phyloP scores from a whole-genome alignment of 1,140 invertebrate species.

The Brachystomella parvula region DNA sequence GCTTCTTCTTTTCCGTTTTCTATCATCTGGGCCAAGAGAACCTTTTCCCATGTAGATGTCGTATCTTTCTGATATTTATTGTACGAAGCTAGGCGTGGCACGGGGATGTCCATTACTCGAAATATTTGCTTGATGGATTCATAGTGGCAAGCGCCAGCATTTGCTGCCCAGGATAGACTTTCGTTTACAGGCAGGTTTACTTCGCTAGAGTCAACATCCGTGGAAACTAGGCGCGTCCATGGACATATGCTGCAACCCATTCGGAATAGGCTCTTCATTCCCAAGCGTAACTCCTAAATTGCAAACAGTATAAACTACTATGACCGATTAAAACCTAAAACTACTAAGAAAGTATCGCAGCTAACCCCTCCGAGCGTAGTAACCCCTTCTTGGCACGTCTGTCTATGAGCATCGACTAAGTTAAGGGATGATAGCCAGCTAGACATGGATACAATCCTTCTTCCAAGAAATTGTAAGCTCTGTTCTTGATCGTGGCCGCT shows the following conservation, averaged over 20 bases:
- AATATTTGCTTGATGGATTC: neutral
- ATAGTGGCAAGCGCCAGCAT: neutral
- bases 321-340: too few relatives aligned
- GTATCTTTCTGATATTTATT: neutral
- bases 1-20: constrained; percentile 12
- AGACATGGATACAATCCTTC: too few relatives aligned
- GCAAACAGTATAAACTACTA: too few relatives aligned
- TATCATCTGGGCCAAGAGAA: neutral
- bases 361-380: too few relatives aligned
- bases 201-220: neutral
- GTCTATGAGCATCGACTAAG: too few relatives aligned
- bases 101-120: neutral
- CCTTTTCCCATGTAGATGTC: neutral
- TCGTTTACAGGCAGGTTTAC: neutral
- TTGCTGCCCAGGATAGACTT: neutral
- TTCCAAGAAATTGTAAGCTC: too few relatives aligned
- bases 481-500: too few relatives aligned
- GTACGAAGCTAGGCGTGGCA: neutral
- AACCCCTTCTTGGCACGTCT: too few relatives aligned
- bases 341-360: too few relatives aligned
- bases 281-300: too few relatives aligned
- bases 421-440: too few relatives aligned
- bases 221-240: neutral
- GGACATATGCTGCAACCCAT: neutral
- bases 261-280: neutral